Conservation (phyloP, 2,113 vertebrate species). For the Gobius niger region DNA sequence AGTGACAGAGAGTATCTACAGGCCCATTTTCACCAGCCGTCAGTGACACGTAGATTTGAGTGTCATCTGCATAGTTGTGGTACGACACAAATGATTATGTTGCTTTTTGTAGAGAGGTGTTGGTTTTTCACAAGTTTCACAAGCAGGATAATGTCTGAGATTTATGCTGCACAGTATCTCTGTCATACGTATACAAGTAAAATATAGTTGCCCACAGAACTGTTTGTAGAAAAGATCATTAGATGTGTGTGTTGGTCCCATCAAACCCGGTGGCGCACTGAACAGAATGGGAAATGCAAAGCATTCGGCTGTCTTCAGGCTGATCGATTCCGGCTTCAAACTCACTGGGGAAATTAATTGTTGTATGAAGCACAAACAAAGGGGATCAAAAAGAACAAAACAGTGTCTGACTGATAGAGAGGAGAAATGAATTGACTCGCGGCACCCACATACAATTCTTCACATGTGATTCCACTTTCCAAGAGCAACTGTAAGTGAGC, state of each 20-base stretch:
- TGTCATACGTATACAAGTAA: background rate
- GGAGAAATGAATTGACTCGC: constrained; percentile 42
- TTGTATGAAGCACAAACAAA: constrained; percentile 63
- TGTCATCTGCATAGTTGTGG: too few relatives aligned
- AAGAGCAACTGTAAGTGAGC: constrained; percentile 20
- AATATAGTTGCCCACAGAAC: constrained; percentile 3
- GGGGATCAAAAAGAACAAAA: constrained; percentile 51
- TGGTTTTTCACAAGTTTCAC: background rate
- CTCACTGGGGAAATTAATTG: constrained; percentile 71
- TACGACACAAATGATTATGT: too few relatives aligned
- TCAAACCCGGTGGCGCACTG: constrained; percentile 23
- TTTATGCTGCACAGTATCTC: background rate
- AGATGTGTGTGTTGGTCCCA: background rate
- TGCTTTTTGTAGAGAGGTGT: background rate
- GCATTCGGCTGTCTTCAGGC: constrained; percentile 28
- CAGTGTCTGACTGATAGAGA: constrained; percentile 62
- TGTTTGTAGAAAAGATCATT: constrained; percentile 10
- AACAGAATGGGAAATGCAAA: constrained; percentile 40
- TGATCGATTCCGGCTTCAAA: constrained; percentile 63
- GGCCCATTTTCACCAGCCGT: too few relatives aligned
- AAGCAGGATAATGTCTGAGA: background rate
- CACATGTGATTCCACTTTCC: constrained; percentile 31
- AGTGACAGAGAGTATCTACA: too few relatives aligned
- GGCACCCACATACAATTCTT: constrained; percentile 48
- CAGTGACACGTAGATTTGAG: too few relatives aligned